Conservation (phyloP, 2,888 invertebrate species). For the Torymus auratus region DNA sequence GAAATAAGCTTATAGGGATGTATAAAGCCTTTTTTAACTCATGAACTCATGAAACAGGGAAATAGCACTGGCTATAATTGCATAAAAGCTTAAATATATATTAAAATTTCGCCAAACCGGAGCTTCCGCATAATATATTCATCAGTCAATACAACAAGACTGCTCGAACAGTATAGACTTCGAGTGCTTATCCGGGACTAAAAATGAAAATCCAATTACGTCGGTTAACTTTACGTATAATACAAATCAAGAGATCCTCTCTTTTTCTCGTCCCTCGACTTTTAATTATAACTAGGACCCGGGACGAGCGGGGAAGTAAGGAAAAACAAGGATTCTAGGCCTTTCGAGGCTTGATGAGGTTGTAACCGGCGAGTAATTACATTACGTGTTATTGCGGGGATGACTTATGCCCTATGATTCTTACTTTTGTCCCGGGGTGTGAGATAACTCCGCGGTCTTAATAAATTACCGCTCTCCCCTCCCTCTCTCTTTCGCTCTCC, state of each 20-base stretch:
- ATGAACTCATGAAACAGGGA: too few relatives aligned
- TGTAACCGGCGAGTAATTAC: conserved; percentile 53
- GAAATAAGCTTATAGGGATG: too few relatives aligned
- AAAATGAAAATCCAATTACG: conserved; percentile 36
- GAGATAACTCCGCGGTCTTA: conserved; percentile 40
- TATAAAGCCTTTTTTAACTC: too few relatives aligned
- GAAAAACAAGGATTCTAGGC: conserved; percentile 27
- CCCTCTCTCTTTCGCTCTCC: not conserved
- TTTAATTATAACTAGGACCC: conserved; percentile 48
- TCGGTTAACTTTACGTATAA: conserved; percentile 37
- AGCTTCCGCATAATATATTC: conserved; percentile 7
- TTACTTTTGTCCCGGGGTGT: conserved; percentile 20
- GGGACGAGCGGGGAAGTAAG: not conserved
- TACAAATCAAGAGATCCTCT: conserved; percentile 44
- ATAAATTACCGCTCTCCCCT: conserved; percentile 29
- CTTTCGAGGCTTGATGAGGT: conserved; percentile 43
- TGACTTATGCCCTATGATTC: conserved; percentile 39
- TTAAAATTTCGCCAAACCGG: not conserved
- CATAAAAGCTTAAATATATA: not conserved
- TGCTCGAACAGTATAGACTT: conserved; percentile 1
- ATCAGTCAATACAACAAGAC: conserved; percentile 25
- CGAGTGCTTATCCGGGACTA: conserved; percentile 20
- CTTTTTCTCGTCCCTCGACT: conserved; percentile 13
- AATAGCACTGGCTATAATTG: not conserved
- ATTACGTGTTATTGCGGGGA: conserved; percentile 51